These are phyloP conservation scores for Drosophila tristis DNA, from an alignment of 1,140 invertebrate genomes.

Conservation along the genomic window DNA sequence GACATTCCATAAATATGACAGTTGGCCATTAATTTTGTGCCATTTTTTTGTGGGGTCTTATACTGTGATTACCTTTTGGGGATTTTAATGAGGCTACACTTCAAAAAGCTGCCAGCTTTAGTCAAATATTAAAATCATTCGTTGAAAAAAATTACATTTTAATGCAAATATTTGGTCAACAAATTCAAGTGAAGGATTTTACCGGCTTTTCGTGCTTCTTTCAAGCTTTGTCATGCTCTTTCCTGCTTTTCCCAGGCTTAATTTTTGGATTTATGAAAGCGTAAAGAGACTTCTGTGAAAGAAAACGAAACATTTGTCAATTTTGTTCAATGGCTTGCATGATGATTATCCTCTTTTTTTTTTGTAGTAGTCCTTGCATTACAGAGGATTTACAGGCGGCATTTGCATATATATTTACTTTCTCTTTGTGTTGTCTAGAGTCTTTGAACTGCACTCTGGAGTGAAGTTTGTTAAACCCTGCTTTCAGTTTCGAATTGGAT, in stretches of 20 bases:
- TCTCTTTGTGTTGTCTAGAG: conserved; percentile 14
- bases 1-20: conserved; percentile 44
- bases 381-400: not conserved
- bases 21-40: conserved; percentile 46
- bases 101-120: conserved; percentile 31
- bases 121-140: conserved; percentile 34
- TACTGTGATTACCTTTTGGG: conserved; percentile 40
- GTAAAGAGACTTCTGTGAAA: conserved; percentile 10
- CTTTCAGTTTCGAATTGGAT: conserved; percentile 18
- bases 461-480: conserved; percentile 20
- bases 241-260: not conserved
- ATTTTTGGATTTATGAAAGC: conserved; percentile 7
- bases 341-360: conserved; percentile 48
- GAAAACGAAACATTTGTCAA: conserved; percentile 10
- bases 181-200: not conserved
- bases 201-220: not conserved
- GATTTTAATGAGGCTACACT: conserved; percentile 34
- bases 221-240: conserved; percentile 1
- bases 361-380: too few relatives aligned
- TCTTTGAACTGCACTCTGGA: conserved; percentile 36
- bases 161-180: conserved; percentile 38
- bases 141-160: conserved; percentile 44
- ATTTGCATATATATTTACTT: conserved; percentile 51
- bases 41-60: conserved; percentile 2
- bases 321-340: conserved; percentile 36